Conservation (phyloP, 1,140 invertebrate species). For the Magallana gigas region DNA sequence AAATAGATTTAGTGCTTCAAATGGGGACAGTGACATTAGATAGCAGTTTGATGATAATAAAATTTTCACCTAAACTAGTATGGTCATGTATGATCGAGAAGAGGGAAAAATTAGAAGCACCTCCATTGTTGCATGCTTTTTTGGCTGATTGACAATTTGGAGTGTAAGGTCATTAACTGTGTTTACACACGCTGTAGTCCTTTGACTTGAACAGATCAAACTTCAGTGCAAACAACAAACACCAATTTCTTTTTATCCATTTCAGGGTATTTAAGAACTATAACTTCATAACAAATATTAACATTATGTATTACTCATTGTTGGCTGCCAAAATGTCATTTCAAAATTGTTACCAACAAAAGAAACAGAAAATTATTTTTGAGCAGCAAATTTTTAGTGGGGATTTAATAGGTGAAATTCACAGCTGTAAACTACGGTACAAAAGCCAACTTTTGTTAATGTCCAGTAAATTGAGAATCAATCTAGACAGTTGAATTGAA, state of each 20-base stretch:
- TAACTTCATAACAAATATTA: slow-evolving; percentile 22
- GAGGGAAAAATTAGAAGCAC: slow-evolving; percentile 14
- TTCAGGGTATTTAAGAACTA: slow-evolving; percentile 29
- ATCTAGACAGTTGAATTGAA: neutral
- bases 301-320: slow-evolving; percentile 30
- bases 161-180: neutral
- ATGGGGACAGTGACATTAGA: no score
- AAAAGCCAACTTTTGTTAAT: neutral
- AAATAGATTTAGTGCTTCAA: no score
- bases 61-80: neutral
- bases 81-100: slow-evolving; percentile 7
- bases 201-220: slow-evolving; percentile 12
- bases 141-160: slow-evolving; percentile 13
- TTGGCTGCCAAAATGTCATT: slow-evolving; percentile 7
- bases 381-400: neutral
- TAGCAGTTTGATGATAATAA: no score
- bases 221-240: slow-evolving; percentile 4
- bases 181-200: slow-evolving; percentile 11
- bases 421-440: neutral
- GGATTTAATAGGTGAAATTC: neutral
- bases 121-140: slow-evolving; percentile 22
- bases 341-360: slow-evolving; percentile 25
- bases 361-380: slow-evolving; percentile 15
- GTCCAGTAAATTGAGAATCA: neutral
- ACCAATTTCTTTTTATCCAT: slow-evolving; percentile 25